Evolutionary conservation across 2,888 invertebrate genomes (phyloP), one percentile per base, ranked within the genome.

Genomic region (Torymus auratus): DNA sequence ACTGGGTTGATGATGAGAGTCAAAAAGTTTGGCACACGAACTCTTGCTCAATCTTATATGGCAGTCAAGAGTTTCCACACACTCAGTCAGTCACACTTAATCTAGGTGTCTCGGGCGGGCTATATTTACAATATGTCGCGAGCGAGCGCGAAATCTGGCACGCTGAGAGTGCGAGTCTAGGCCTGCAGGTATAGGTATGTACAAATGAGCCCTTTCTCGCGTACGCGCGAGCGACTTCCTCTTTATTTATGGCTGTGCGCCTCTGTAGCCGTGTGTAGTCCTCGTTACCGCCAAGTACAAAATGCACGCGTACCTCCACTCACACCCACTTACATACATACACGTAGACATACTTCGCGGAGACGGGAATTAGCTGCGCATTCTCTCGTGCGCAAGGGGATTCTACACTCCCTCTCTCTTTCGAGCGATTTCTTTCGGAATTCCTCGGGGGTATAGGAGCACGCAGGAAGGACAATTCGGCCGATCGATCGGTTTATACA

Each of bases 1-100:
- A 89, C 86, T 88, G 88, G 88, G 85, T 85, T 5, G 7, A 17
- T n/a, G 52, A 72, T 72, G 72, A 62, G 62, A 72, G 72, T 62
- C 62, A 28, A 53, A 62, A 73, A 64, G 15, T 67, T 41, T 41
- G 41, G 41, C 41, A 28, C 23, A 15, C 56, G n/a, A 56, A 62
- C 23, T 53, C 60, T 20, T 53, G 52, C 28, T 20, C 23, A 74
- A 41, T 41, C 41, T 52, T 62, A 17, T 76, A 76, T 77, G 62
- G 77, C 70, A 70, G 77, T 70, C 58, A 70, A 52, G 50, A 58
- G 64, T 20, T 52, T 41, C 50, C 7, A 20, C 14, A 12, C 2
- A 13, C 13, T 56, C 17, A 41, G 41, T 15, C 10, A 53, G 20
- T 14, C 41, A 14, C 20, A 28, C 41, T 55, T 73, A 73, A 14